Base-by-base conservation (phyloP, 2,888 invertebrate species). In the Macrophya annulata region DNA sequence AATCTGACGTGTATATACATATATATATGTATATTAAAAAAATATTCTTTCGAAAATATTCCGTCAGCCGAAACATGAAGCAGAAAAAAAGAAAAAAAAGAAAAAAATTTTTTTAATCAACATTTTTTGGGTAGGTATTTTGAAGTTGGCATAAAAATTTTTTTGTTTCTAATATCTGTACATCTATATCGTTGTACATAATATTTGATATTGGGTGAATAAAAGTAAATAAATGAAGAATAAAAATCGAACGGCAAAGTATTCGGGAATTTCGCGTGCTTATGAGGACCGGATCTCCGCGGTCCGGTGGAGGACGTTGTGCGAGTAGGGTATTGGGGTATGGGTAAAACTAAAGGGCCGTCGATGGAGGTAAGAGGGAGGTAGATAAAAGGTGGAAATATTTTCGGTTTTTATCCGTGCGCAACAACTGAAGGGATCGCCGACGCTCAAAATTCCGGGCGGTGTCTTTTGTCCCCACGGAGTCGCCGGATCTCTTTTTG, bases 401-500 rank as follows among this genome's bases (percentile, higher is more conserved):
- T 88, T 84, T 85, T 85, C 84, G 85, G 85, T 85, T 85, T 85
- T 85, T 85, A 85, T 74, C 65, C 72, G 31, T n/a, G 76, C 25
- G 85, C 86, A 86, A 85, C 88, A 87, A 89, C 89, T 89, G 88
- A 89, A 87, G 89, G 89, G 88, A 88, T 51, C 90, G 92, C 91
- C 92, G 92, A 90, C 92, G 91, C 90, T 93, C 92, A 93, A 93
- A 92, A 93, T 93, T 92, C 93, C 93, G 90, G 89, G 92, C 93
- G 93, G 93, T 91, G 90, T 90, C 93, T 92, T 93, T 93, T 92
- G 92, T 93, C 90, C 90, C 68, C 68, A 68, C 25, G 83, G 83
- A 83, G 68, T 83, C 68, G 83, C 48, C 82, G n/a, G 43, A 12
- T 55, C 45, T 68, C 51, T 83, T 83, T 71, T 45, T 51, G 48